A percentile compares a stretch with the other conserved stretches of the same genome.
Evolutionary conservation across 1,140 invertebrate genomes (phyloP).

Genomic region (Xylocopa sonorina): DNA sequence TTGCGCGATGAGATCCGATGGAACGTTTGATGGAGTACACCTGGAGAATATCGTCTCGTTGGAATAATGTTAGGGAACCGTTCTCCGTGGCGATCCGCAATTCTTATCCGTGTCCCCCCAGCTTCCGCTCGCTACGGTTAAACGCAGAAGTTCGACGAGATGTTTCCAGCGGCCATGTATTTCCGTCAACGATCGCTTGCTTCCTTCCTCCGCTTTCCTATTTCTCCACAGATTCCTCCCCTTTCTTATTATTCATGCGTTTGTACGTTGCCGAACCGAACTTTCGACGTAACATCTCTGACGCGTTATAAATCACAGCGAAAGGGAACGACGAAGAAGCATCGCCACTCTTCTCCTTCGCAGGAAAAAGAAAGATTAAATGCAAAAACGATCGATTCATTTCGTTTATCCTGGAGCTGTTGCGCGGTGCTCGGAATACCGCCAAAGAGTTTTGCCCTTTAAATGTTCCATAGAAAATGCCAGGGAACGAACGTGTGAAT

Average conservation of each 20-base stretch:
- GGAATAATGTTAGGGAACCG: background rate
- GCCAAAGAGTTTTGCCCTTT: too few relatives aligned
- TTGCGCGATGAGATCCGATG: background rate
- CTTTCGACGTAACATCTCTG: conserved; percentile 8
- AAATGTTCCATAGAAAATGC: background rate
- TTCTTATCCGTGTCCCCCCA: background rate
- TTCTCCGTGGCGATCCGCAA: background rate
- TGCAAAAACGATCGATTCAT: too few relatives aligned
- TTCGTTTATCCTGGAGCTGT: too few relatives aligned
- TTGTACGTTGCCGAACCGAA: background rate
- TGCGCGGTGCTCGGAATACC: too few relatives aligned
- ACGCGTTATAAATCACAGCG: background rate
- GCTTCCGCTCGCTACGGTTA: background rate
- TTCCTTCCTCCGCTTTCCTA: background rate
- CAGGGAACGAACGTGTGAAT: background rate
- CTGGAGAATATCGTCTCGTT: background rate
- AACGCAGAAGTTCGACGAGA: background rate
- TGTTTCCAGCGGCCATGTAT: background rate
- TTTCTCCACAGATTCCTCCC: background rate
- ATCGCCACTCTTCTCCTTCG: too few relatives aligned
- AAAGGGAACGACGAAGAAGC: too few relatives aligned
- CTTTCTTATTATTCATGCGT: background rate
- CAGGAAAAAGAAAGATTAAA: too few relatives aligned
- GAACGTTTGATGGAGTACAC: background rate
- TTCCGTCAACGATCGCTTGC: background rate